These are phyloP conservation scores for Orbicella faveolata DNA, from an alignment of 64 coral and sea anemone species.

Conservation along the genomic window DNA sequence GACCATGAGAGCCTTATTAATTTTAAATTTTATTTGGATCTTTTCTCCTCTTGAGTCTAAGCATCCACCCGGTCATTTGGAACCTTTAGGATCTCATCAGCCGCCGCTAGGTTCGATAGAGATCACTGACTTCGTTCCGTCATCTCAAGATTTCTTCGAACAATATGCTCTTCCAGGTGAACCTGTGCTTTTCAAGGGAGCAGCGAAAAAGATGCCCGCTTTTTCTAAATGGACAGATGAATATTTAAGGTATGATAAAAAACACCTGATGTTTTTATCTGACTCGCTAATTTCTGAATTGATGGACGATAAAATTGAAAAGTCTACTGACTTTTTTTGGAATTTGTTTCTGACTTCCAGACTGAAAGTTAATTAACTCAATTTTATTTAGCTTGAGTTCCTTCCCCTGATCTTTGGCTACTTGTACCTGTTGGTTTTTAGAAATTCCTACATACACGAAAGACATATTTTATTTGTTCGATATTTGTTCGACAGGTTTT, in stretches of 20 bases:
- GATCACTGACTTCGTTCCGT: constrained; percentile 45
- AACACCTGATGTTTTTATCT: not conserved
- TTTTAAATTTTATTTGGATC: not conserved
- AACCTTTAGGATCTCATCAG: constrained; percentile 87
- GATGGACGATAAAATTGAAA: too few species aligned
- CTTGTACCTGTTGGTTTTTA: too few species aligned
- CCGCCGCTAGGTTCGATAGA: constrained; percentile 48
- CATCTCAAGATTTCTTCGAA: constrained; percentile 79
- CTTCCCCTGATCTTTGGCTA: too few species aligned
- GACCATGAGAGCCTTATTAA: not conserved
- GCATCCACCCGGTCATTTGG: constrained; percentile 70
- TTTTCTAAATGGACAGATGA: constrained; percentile 91
- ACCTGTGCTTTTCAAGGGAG: constrained; percentile 87
- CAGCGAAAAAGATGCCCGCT: constrained; percentile 84
- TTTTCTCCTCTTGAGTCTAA: constrained; percentile 10
- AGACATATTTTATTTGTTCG: not conserved
- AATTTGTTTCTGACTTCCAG: too few species aligned
- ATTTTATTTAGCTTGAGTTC: too few species aligned
- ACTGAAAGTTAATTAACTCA: too few species aligned
- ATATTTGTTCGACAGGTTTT: not conserved
- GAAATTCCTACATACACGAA: too few species aligned
- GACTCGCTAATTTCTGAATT: too few species aligned
- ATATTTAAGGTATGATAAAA: constrained; percentile 82
- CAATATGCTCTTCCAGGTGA: constrained; percentile 82
- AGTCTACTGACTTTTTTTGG: too few species aligned